Evolutionary conservation across 2,113 vertebrate species (phyloP).

Genomic region (Cololabis saira): DNA sequence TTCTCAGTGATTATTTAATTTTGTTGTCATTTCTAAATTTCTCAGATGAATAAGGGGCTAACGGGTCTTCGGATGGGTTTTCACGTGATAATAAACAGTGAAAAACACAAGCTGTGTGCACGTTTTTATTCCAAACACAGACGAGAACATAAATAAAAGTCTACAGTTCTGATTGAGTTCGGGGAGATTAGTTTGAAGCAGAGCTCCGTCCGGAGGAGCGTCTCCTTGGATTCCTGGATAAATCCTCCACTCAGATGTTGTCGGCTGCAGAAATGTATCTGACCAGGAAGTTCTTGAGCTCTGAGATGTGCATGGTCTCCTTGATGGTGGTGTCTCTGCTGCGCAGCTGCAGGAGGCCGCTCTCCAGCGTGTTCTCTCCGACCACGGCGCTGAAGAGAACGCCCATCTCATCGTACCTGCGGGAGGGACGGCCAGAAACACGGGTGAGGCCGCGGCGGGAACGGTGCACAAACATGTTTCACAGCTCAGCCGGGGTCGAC

Average conservation of each 20-base stretch:
- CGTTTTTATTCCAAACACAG: too few species aligned
- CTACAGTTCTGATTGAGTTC: neutral
- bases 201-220: neutral
- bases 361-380: slow-evolving; percentile 89
- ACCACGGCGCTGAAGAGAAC: slow-evolving; percentile 89
- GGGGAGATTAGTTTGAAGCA: neutral
- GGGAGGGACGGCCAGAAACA: slow-evolving; percentile 16
- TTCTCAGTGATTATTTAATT: too few species aligned
- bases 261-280: slow-evolving; percentile 87
- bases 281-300: slow-evolving; percentile 86
- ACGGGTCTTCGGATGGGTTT: neutral
- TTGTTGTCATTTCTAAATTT: too few species aligned
- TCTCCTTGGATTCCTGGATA: neutral
- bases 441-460: neutral
- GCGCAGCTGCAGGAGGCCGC: slow-evolving; percentile 89
- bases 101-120: neutral
- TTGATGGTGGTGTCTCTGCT: slow-evolving; percentile 92
- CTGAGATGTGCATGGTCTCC: slow-evolving; percentile 94
- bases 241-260: slow-evolving; percentile 58
- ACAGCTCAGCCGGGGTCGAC: too few species aligned
- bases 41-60: too few species aligned
- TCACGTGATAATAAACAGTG: neutral
- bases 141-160: neutral
- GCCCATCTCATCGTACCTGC: slow-evolving; percentile 96
- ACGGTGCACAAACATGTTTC: neutral